Evolutionary conservation across 2,888 invertebrate genomes (phyloP).

Genomic region (Heliconius sara): DNA sequence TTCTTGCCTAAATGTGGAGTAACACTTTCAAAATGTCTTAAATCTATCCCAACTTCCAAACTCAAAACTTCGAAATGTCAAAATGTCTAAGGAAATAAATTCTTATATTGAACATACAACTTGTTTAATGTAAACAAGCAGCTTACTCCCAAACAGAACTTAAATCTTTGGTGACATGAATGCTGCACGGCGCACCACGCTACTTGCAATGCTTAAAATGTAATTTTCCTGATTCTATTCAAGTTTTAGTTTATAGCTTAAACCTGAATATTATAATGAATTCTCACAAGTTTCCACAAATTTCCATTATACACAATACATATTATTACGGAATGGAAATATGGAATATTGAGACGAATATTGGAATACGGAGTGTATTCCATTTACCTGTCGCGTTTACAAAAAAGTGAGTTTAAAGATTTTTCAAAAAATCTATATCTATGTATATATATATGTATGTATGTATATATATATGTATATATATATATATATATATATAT

Average conservation of each 20-base stretch:
- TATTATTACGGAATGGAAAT: background rate
- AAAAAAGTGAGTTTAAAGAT: too few species aligned
- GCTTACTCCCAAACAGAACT: constrained; percentile 28
- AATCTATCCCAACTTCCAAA: background rate
- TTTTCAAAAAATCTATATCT: too few species aligned
- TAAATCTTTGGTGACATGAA: constrained; percentile 26
- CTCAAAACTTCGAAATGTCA: background rate
- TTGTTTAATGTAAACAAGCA: constrained; percentile 12
- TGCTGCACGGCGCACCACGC: constrained; percentile 3
- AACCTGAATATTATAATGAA: background rate
- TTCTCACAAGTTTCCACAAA: background rate
- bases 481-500: too few species aligned
- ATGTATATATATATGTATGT: too few species aligned
- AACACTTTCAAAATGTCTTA: background rate
- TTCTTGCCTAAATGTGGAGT: background rate
- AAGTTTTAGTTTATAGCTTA: background rate
- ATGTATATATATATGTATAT: too few species aligned
- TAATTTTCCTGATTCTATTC: constrained; percentile 6
- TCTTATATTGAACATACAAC: background rate
- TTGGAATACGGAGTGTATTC: too few species aligned
- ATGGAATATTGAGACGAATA: too few species aligned
- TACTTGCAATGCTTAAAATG: constrained; percentile 4
- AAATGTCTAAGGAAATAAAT: background rate
- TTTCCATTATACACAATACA: background rate
- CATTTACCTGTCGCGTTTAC: too few species aligned